Evolutionary conservation across 1,140 invertebrate genomes (phyloP), one percentile per base, ranked within the genome.

Genomic region (Drosophila kurseongensis): DNA sequence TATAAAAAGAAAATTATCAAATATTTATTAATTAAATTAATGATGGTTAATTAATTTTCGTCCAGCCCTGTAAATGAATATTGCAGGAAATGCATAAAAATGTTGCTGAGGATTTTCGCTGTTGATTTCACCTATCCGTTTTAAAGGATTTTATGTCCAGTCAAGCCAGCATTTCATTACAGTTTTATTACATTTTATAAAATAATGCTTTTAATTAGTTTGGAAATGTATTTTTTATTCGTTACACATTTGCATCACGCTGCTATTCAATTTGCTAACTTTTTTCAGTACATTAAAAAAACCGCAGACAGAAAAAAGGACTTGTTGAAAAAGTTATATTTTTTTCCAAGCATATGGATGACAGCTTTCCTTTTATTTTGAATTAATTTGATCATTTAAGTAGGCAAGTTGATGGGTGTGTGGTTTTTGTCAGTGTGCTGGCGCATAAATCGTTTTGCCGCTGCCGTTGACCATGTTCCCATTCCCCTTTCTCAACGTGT

Each of bases 391-490:
- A 35, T n/a, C 27, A 14, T 48, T 65, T 47, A 14, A 45, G 27
- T 18, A 2, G 7, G 4, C 4, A 35, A 35, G 32, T 57, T 32
- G 14, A 38, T 47, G 10, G 14, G 13, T 44, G 2, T 14, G 1
- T 14, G 18, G 32, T 18, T 71, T 27, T 58, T 71, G 16, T 12
- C 44, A 71, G 65, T 58, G 66, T 57, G 18, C 36, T 41, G 10
- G 32, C 12, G 45, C 71, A 86, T 88, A 83, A 83, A 86, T 86
- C 83, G 83, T 62, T 86, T 42, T 75, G 54, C 50, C 57, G 58
- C 66, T 85, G 65, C 35, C 51, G 75, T 57, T 32, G 55, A 59
- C 75, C 73, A 66, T 61, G 40, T 59, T 29, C 44, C 42, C 36
- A 23, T 50, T 16, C 36, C 13, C 35, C 71, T 23, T 29, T 32